Base-by-base conservation (phyloP, 2,797 vertebrate genomes). In the Eulemur mongoz region DNA sequence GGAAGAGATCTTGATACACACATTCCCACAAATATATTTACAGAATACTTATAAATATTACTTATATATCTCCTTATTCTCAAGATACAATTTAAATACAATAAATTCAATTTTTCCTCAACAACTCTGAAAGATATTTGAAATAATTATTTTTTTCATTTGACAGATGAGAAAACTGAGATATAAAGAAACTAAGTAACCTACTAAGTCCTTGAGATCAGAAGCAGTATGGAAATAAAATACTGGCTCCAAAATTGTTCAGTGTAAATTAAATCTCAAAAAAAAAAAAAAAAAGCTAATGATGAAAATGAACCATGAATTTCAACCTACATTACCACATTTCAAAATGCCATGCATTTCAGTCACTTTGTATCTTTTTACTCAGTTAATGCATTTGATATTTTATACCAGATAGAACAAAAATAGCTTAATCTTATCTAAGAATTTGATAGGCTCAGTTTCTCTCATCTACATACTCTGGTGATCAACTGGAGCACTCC, bases 371-470 rank as follows among this genome's bases (percentile, higher is more conserved):
- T 89, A 82, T 86, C 35, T 59, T 96, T 86, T 93, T 76, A 89
- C 59, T 88, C 35, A 95, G n/a, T 92, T 92, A 89, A 87, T 13
- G 7, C 17, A 95, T 76, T 80, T 32, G 17, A 92, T 94, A 92
- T 45, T 87, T 89, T 94, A 76, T 35, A 93, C 15, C 48, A 82
- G 18, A 80, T 20, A 90, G 27, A 95, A 93, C 65, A 89, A 92
- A 97, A 94, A 78, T 38, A 95, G 52, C 40, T 93, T 89, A 65
- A 95, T 85, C 45, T 84, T 95, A 94, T 81, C 76, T 80, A 95
- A 78, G 35, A 96, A 92, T 92, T 43, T 94, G 61, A 93, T 23
- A 91, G n/a, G 63, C 22, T 86, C 52, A 43, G 59, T 96, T 97
- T 92, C 48, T 93, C 32, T 89, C 67, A 75, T 94, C 52, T 78